Percentiles rank a stretch among this genome's conserved stretches.
Evolutionary conservation across 2,113 vertebrate genomes (phyloP).

Genomic region (Blennius ocellaris): DNA sequence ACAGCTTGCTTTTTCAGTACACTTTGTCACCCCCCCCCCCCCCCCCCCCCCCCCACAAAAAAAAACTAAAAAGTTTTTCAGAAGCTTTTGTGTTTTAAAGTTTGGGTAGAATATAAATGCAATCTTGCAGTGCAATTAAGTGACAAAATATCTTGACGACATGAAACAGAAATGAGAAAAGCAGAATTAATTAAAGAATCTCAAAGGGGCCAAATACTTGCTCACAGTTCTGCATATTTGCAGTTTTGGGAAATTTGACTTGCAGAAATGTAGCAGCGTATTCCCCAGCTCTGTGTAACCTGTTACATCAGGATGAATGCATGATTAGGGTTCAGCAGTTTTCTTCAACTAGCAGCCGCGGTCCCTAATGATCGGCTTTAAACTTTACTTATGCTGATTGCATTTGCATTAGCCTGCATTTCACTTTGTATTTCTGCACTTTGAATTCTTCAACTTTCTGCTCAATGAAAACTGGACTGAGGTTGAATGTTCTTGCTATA

Average conservation of each 20-base stretch:
- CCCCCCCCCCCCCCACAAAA: neutral
- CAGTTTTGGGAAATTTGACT: constrained; percentile 65
- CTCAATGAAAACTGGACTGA: neutral
- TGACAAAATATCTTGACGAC: constrained; percentile 59
- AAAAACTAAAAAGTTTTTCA: neutral
- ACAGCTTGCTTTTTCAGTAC: neutral
- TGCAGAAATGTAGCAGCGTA: constrained; percentile 60
- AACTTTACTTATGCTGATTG: constrained; percentile 65
- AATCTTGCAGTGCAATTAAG: constrained; percentile 42
- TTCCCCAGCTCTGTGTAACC: constrained; percentile 62
- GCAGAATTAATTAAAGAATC: constrained; percentile 51
- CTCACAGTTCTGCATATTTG: constrained; percentile 60
- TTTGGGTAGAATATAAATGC: constrained; percentile 11
- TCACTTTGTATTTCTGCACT: constrained; percentile 42
- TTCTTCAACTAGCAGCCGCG: constrained; percentile 23
- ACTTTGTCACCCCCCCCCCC: neutral
- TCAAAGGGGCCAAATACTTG: constrained; percentile 50
- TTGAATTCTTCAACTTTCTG: constrained; percentile 13
- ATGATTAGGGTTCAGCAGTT: constrained; percentile 61
- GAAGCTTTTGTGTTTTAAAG: constrained; percentile 1
- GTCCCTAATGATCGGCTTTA: constrained; percentile 55
- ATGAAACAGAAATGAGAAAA: constrained; percentile 54
- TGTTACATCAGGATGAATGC: constrained; percentile 66
- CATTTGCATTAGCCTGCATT: constrained; percentile 58
- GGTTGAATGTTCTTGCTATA: too few relatives aligned